Conservation (phyloP, 2,797 vertebrate species). For the Pantherophis alleghaniensis region DNA sequence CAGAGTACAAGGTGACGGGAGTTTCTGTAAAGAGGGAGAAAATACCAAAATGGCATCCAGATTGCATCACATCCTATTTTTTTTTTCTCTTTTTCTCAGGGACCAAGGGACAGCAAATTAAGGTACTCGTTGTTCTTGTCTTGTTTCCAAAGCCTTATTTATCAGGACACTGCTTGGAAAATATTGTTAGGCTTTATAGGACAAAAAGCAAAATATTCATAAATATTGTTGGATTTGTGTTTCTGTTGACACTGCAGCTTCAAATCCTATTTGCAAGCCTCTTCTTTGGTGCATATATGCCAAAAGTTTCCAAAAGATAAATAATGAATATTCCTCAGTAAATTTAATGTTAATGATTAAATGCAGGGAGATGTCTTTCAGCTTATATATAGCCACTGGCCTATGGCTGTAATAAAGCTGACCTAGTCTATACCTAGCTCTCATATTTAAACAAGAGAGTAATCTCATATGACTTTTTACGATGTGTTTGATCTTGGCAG, state of each 20-base stretch:
- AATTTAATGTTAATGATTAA: neutral
- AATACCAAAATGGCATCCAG: neutral
- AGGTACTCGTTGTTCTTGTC: neutral
- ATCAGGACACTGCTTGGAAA: neutral
- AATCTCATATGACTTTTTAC: neutral
- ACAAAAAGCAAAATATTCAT: neutral
- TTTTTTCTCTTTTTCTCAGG: neutral
- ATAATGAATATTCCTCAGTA: neutral
- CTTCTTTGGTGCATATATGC: neutral
- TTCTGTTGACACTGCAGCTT: neutral
- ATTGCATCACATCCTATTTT: neutral
- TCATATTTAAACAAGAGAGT: neutral
- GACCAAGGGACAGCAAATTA: neutral
- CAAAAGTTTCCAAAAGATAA: neutral
- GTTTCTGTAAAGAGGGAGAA: neutral
- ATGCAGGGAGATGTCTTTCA: neutral
- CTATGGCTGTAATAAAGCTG: neutral
- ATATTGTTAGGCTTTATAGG: neutral
- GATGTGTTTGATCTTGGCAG: neutral
- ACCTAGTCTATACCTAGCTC: neutral
- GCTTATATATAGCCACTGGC: neutral
- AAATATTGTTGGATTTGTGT: neutral
- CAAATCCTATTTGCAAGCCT: constrained; percentile 6
- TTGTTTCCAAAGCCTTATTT: neutral
- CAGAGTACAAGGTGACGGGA: neutral